Conservation (phyloP, 2,797 vertebrate species). For the Lepidocolaptes lacrymiger region DNA sequence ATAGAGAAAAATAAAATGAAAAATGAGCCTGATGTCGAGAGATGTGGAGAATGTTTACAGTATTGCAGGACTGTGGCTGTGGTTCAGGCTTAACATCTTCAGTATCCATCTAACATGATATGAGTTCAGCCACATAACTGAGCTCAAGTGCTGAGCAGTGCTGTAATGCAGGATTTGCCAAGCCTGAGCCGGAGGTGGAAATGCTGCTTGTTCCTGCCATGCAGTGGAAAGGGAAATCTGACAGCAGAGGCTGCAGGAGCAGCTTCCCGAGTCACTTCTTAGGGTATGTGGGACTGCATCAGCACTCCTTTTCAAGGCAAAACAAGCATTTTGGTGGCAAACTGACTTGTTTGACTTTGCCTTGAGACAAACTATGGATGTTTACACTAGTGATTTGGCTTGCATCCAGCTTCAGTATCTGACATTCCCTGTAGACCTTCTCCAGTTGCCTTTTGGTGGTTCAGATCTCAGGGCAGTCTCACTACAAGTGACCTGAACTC, state of each 20-base stretch:
- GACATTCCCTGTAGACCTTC: not conserved
- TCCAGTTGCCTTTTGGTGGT: not conserved
- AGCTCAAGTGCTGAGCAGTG: not conserved
- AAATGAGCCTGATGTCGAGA: not conserved
- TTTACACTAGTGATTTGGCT: not conserved
- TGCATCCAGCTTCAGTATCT: not conserved
- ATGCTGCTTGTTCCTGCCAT: not conserved
- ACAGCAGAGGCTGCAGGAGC: not conserved
- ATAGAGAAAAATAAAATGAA: not conserved
- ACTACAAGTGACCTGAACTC: not conserved
- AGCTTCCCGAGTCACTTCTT: not conserved
- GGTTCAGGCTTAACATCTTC: not conserved
- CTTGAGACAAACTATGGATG: not conserved
- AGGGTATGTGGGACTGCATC: accelerated
- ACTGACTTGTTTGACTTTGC: not conserved
- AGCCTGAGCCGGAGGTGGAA: not conserved
- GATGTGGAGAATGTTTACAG: not conserved
- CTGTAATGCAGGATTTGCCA: not conserved
- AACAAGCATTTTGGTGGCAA: not conserved
- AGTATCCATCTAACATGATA: not conserved
- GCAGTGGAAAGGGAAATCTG: not conserved
- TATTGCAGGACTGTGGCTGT: not conserved
- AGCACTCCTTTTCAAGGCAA: not conserved
- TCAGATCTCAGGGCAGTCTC: not conserved
- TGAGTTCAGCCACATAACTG: not conserved